Conservation (phyloP, 2,888 invertebrate genomes). For the Lepetodrilus schrolli region DNA sequence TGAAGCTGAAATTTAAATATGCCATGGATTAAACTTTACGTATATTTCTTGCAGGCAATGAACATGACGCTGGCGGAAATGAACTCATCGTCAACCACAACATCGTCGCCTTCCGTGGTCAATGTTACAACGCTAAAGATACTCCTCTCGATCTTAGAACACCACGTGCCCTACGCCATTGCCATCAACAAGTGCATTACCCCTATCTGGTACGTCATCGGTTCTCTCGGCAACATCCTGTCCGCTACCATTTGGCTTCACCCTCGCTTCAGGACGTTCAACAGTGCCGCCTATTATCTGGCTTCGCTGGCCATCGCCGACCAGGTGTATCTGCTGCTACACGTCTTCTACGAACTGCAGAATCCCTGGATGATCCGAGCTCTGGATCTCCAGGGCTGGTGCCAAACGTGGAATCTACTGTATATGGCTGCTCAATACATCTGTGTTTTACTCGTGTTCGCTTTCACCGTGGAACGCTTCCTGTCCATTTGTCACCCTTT, state of each 20-base stretch:
- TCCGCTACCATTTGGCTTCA: constrained; percentile 66
- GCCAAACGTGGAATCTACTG: constrained; percentile 63
- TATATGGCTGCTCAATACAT: constrained; percentile 66
- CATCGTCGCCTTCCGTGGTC: neutral
- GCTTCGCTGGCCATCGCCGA: constrained; percentile 67
- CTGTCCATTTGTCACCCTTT: constrained; percentile 65
- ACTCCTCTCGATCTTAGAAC: constrained; percentile 9
- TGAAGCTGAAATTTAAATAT: too few relatives aligned
- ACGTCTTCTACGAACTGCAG: constrained; percentile 65
- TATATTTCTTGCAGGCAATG: constrained; percentile 5
- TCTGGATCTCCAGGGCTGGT: constrained; percentile 51
- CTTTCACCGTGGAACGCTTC: constrained; percentile 69
- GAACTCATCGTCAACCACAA: too few relatives aligned
- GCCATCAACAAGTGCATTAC: constrained; percentile 64
- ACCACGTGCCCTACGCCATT: constrained; percentile 54
- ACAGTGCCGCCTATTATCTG: constrained; percentile 69
- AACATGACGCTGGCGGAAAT: neutral
- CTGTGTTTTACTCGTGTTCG: constrained; percentile 67
- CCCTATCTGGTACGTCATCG: constrained; percentile 66
- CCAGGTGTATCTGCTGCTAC: constrained; percentile 59
- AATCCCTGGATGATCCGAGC: constrained; percentile 63
- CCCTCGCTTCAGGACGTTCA: constrained; percentile 59
- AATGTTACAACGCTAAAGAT: constrained; percentile 5
- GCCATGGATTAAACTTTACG: too few relatives aligned
- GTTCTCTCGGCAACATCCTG: constrained; percentile 66